Percentiles rank a stretch among this genome's conserved stretches.
Evolutionary conservation across 2,888 invertebrate genomes (phyloP).

Genomic region (Drosophila melanosoma): DNA sequence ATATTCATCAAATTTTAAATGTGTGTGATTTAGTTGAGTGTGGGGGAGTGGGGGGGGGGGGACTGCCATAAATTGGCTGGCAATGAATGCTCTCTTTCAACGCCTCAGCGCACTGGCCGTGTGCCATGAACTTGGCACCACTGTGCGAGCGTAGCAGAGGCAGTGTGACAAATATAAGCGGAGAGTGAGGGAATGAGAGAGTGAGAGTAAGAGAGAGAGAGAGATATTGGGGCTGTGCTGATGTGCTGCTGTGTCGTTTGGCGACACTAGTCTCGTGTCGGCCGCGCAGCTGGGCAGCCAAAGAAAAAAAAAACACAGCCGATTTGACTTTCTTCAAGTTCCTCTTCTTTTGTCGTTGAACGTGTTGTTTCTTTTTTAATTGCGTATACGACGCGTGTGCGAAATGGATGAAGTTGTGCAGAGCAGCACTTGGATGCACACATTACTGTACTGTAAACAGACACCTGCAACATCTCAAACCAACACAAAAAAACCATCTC

Average conservation of each 20-base stretch:
- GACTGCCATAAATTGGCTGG: conserved; percentile 43
- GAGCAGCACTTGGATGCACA: conserved; percentile 55
- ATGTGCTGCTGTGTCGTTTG: conserved; percentile 58
- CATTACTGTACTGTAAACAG: conserved; percentile 53
- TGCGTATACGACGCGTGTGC: conserved; percentile 43
- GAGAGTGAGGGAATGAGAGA: conserved; percentile 10
- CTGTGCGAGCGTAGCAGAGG: conserved; percentile 47
- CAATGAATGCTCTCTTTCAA: conserved; percentile 36
- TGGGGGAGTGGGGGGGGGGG: not conserved
- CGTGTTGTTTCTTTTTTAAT: conserved; percentile 17
- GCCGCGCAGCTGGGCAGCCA: conserved; percentile 76
- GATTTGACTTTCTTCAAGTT: conserved; percentile 3
- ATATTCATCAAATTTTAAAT: conserved; percentile 22
- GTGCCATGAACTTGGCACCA: conserved; percentile 67
- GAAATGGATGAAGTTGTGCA: conserved; percentile 66
- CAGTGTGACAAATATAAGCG: not conserved
- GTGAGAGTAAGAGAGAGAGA: not conserved
- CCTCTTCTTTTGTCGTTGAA: not conserved
- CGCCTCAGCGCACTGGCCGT: conserved; percentile 38
- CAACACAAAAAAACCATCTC: not conserved
- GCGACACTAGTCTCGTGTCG: conserved; percentile 71
- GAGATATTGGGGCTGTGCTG: conserved; percentile 9
- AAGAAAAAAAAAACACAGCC: not conserved
- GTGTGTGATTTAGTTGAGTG: conserved; percentile 5
- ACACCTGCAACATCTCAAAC: not conserved